Base-by-base conservation (phyloP, 2,888 invertebrate species). In the Orthosia gothica region DNA sequence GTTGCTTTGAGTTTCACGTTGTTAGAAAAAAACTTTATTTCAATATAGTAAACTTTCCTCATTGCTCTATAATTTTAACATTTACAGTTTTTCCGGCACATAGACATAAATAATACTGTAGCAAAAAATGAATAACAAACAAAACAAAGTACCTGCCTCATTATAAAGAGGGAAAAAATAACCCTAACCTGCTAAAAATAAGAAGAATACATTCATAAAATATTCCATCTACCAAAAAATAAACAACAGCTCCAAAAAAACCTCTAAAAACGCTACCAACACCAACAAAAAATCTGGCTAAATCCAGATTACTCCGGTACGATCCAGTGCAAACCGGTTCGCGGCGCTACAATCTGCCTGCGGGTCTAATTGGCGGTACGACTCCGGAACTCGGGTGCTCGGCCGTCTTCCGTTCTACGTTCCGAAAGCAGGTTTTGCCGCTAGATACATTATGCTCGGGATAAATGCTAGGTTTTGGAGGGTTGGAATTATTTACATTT, bases 301-400 rank as follows among this genome's bases (percentile, higher is more conserved):
- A 62, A 79, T 72, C 71, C 52, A 70, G 59, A 75, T 82, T 75
- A 82, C 59, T 63, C 71, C 58, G 61, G 73, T 67, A 61, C 23
- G 20, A 70, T 49, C 47, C 62, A 64, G 58, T 20, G 57, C 58
- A 72, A 78, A 76, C 72, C 74, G 64, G 75, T 16, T 47, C 68
- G 66, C 52, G 76, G 69, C 59, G 79, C 70, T 63, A 78, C 83
- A 79, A 81, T 74, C 75, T 68, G 72, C 76, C 78, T 58, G 76
- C 74, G 72, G 54, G 77, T 84, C 63, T 86, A 86, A 86, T 86
- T 87, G 87, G 86, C 82, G 84, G 86, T 80, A 76, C 77, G 68
- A 26, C 75, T 4, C 86, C 87, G 86, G 86, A 86, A 87, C 69
- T 50, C 40, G 45, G 80, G 68, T 65, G 65, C 74, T 76, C 70